Base-by-base conservation (phyloP, 2,797 vertebrate species). In the Leptatherina wallacei region DNA sequence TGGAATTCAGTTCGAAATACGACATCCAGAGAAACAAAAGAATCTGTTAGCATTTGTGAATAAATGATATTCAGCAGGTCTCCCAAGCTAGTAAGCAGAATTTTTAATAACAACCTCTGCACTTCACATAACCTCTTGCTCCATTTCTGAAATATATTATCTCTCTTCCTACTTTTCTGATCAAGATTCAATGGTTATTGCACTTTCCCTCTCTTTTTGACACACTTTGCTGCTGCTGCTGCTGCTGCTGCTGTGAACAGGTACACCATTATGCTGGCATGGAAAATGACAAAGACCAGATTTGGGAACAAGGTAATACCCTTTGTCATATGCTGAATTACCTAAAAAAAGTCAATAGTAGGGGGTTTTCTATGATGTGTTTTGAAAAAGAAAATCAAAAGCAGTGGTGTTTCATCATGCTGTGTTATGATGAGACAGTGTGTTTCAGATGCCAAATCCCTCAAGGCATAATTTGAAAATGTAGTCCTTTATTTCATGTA, bases 111-210 rank as follows among this genome's bases (percentile, higher is more conserved):
- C 71, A 86, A 81, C 78, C 85, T 47, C 69, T 81, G 71, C 73
- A 75, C 75, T 71, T 78, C 71, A 72, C 69, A 71, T 81, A 71
- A 81, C 69, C 77, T 75, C 69, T 58, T 69, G 61, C 73, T 61
- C 59, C 13, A 18, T 73, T 18, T 71, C 40, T 64, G 57, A 61
- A 20, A 52, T 71, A 60, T 67, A 33, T 77, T 16, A 62, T 61
- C 16, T 73, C 36, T 44, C 62, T 51, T 69, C 40, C 36, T 33
- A 38, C 22, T 36, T 59, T 56, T 73, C 55, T 73, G 54, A 81
- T 65, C 2, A 20, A 76, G 63, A 84, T 69, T 49, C 77, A n/a
- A 24, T 87, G 69, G 88, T 92, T 93, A 92, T 94, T 92, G 91
- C 91, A 90, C 89, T 84, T 90, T 85, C 78, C 75, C 70, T 80